Conservation (phyloP, 2,888 invertebrate species). For the Ectemnius lituratus region DNA sequence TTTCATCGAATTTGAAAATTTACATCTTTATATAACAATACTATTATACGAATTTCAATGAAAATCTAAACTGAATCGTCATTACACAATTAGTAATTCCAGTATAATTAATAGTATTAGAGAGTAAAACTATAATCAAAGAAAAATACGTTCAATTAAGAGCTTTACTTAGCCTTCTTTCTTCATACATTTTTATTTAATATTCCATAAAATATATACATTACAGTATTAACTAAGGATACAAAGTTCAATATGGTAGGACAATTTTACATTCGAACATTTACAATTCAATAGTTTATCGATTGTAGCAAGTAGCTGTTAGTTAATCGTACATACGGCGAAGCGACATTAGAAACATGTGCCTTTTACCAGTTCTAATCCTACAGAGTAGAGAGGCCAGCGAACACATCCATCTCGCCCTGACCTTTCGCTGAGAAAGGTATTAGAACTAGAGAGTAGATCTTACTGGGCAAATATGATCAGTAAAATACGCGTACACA, state of each 20-base stretch:
- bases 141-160: no score
- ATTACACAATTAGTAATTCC: no score
- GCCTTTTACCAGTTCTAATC: slow-evolving; percentile 47
- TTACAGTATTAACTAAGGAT: no score
- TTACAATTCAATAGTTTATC: neutral
- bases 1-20: no score
- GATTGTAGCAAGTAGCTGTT: neutral
- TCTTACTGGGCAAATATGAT: slow-evolving; percentile 46
- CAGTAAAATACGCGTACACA: slow-evolving; percentile 20
- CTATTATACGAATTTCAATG: no score
- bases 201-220: no score
- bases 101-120: no score
- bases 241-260: neutral
- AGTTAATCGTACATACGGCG: neutral
- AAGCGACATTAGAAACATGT: slow-evolving; percentile 22
- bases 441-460: slow-evolving; percentile 24
- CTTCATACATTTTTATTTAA: no score
- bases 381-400: slow-evolving; percentile 48
- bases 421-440: slow-evolving; percentile 63
- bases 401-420: slow-evolving; percentile 54
- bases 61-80: no score
- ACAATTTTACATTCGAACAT: neutral
- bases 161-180: no score
- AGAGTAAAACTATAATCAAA: no score
- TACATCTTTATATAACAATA: no score